Evolutionary conservation across 1,140 invertebrate genomes (phyloP), one percentile per base, ranked within the genome.

Genomic region (Delia radicum): DNA sequence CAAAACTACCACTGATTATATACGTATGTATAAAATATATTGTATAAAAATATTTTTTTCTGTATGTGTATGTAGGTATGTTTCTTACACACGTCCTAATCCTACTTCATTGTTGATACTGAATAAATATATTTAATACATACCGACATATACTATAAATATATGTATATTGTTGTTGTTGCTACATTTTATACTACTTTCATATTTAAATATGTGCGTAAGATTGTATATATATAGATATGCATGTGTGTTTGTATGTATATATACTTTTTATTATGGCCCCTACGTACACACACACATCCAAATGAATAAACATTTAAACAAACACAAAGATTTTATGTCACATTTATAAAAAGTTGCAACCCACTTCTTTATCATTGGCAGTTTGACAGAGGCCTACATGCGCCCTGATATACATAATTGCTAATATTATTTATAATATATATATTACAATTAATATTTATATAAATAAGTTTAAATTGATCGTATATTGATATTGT

Each of bases 331-430:
- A 24, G 4, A 28, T 69, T 69, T 33, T 10, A 33, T 33, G 65
- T 69, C 65, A 69, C 65, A 37, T n/a, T n/a, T 69, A 28, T 69
- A 33, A 33, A 69, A 69, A 21, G 65, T 69, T 69, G 29, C 65
- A 69, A 26, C 29, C 65, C 65, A 69, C 65, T 69, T 69, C 29
- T 37, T 33, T 69, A 31, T 33, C 65, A 69, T 69, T 69, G 65
- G 65, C 29, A 69, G 29, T 12, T 69, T 18, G n/a, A 7, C 7
- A 37, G 48, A 55, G 48, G 29, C 65, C 65, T 24, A 69, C 29
- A 69, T 55, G 48, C 48, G 48, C 48, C 48, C 48, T 55, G 48
- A 2, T 21, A 48, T 48, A 48, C n/a, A 33, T 33, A 33, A n/a
- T n/a, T n/a, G n/a, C n/a, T n/a, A n/a, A n/a, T n/a, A n/a, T n/a